Conservation (phyloP, 2,113 vertebrate species). For the Tautogolabrus adspersus region DNA sequence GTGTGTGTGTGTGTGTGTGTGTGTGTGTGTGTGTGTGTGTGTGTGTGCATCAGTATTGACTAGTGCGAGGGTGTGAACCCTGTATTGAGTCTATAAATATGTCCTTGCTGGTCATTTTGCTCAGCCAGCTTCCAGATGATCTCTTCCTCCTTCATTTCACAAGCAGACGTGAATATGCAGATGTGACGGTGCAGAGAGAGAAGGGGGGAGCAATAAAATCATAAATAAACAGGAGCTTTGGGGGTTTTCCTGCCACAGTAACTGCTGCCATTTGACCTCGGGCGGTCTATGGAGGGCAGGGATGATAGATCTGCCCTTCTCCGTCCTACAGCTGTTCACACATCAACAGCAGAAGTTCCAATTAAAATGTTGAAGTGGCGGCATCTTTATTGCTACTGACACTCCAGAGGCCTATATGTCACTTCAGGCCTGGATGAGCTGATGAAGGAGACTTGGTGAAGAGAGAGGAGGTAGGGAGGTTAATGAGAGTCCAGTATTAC, state of each 20-base stretch:
- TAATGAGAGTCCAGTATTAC: slow-evolving; percentile 79
- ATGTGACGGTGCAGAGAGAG: slow-evolving; percentile 53
- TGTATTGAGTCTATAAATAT: slow-evolving; percentile 74
- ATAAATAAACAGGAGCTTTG: slow-evolving; percentile 77
- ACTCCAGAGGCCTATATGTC: slow-evolving; percentile 76
- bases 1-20: slow-evolving; percentile 23
- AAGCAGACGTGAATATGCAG: slow-evolving; percentile 69
- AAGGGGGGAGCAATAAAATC: slow-evolving; percentile 61
- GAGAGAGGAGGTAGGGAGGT: slow-evolving; percentile 74
- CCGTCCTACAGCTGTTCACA: slow-evolving; percentile 84
- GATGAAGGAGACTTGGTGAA: slow-evolving; percentile 77
- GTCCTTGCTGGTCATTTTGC: slow-evolving; percentile 69
- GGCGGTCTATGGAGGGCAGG: slow-evolving; percentile 69
- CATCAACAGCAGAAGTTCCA: slow-evolving; percentile 83
- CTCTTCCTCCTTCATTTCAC: slow-evolving; percentile 46
- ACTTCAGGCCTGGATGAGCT: slow-evolving; percentile 79
- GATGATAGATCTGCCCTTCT: slow-evolving; percentile 83
- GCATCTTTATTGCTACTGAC: slow-evolving; percentile 82
- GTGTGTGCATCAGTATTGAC: slow-evolving; percentile 19
- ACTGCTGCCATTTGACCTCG: slow-evolving; percentile 79
- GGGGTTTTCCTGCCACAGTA: slow-evolving; percentile 76
- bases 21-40: slow-evolving; percentile 17
- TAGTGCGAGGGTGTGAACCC: slow-evolving; percentile 49
- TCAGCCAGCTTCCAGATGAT: slow-evolving; percentile 62
- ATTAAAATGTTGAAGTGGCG: slow-evolving; percentile 82